Evolutionary conservation across 2,113 vertebrate genomes (phyloP).

Genomic region (Ailurus styani): DNA sequence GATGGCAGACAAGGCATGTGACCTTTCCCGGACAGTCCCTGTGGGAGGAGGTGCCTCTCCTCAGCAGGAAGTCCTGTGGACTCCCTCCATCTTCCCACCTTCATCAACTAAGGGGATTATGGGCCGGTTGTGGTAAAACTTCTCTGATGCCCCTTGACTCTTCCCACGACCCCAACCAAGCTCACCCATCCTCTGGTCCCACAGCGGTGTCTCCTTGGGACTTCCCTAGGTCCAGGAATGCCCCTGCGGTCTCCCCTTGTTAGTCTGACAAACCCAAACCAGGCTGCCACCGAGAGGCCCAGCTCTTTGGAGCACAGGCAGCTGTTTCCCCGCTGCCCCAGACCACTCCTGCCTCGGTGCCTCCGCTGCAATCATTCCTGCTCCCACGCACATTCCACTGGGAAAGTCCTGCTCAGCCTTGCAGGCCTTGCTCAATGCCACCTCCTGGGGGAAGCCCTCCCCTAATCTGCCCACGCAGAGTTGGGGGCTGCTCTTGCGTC

Average conservation of each 20-base stretch:
- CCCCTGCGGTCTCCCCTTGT: neutral
- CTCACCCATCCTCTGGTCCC: neutral
- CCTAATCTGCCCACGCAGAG: neutral
- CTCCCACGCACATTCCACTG: neutral
- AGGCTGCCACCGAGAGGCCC: neutral
- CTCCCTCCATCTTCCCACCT: neutral
- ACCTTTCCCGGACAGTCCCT: neutral
- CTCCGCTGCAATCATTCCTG: neutral
- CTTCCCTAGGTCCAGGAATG: neutral
- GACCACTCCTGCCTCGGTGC: neutral
- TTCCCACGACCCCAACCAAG: neutral
- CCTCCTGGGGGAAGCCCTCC: neutral
- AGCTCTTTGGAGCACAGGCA: neutral
- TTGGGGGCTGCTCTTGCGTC: neutral
- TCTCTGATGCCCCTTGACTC: neutral
- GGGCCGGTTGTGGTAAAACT: neutral
- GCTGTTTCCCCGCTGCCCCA: accelerated
- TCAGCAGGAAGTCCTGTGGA: neutral
- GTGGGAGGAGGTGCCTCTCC: neutral
- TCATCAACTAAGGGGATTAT: neutral
- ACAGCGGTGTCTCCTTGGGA: neutral
- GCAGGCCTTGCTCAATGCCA: neutral
- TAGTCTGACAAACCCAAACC: neutral
- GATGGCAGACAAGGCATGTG: neutral
- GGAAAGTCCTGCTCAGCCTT: neutral